Evolutionary conservation across 92 coral and sea anemone species (phyloP).

Genomic region (Parazoanthus darwini): DNA sequence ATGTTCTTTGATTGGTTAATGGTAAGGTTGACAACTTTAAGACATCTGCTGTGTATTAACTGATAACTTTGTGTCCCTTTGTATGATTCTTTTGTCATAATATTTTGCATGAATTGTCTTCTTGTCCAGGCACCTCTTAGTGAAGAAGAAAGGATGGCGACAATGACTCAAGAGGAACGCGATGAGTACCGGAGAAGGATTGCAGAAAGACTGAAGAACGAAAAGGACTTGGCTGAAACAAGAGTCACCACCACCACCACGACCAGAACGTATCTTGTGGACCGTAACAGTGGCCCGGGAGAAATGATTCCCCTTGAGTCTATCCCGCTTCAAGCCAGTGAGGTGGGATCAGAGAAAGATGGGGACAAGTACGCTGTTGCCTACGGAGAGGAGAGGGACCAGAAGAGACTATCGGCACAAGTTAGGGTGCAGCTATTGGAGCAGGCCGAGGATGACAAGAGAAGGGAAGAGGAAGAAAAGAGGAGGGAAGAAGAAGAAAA

Average conservation of each 20-base stretch:
- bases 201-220: conserved; percentile 57
- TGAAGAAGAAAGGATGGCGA: conserved; percentile 79
- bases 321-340: conserved; percentile 12
- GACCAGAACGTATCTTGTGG: conserved; percentile 53
- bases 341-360: conserved; percentile 9
- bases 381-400: conserved; percentile 27
- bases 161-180: conserved; percentile 90
- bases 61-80: neutral
- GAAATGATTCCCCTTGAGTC: conserved; percentile 34
- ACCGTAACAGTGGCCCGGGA: neutral
- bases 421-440: conserved; percentile 34
- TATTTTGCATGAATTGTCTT: neutral
- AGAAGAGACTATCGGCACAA: conserved; percentile 22
- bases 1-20: too few species aligned
- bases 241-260: conserved; percentile 49
- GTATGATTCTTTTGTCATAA: neutral
- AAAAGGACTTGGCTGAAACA: conserved; percentile 7
- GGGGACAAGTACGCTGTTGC: conserved; percentile 23
- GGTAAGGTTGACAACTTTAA: too few species aligned
- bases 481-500: conserved; percentile 15
- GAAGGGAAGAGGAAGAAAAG: conserved; percentile 18
- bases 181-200: conserved; percentile 66
- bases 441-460: conserved; percentile 25
- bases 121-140: conserved; percentile 77
- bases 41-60: neutral